Evolutionary conservation across 2,797 vertebrate species (phyloP).

Genomic region (Bovichtus diacanthus): DNA sequence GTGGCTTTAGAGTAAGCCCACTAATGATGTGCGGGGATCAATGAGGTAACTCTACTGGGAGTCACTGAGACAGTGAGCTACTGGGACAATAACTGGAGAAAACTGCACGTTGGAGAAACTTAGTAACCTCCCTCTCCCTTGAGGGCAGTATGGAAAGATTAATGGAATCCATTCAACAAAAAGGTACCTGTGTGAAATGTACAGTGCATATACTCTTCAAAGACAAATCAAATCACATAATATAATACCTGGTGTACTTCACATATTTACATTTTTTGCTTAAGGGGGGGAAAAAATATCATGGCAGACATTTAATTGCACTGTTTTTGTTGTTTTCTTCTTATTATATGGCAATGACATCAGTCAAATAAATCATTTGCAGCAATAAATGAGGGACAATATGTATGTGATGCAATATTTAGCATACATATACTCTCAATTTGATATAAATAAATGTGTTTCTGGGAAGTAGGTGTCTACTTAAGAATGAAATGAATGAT

Average conservation of each 20-base stretch:
- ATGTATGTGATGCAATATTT: constrained; percentile 53
- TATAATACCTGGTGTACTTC: neutral
- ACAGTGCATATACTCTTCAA: constrained; percentile 24
- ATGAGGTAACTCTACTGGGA: constrained; percentile 81
- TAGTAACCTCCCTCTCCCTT: constrained; percentile 79
- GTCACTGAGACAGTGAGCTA: constrained; percentile 80
- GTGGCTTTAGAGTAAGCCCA: constrained; percentile 82
- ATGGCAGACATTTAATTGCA: constrained; percentile 12
- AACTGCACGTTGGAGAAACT: constrained; percentile 77
- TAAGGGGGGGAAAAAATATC: neutral
- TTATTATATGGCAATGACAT: neutral
- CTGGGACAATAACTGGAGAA: constrained; percentile 83
- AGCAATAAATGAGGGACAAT: constrained; percentile 34
- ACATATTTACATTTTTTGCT: constrained; percentile 4
- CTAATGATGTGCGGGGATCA: constrained; percentile 87
- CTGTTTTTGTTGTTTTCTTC: constrained; percentile 10
- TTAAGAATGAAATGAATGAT: constrained; percentile 59
- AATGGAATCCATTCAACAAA: constrained; percentile 74
- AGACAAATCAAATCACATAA: constrained; percentile 38
- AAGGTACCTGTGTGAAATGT: constrained; percentile 43
- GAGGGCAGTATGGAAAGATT: constrained; percentile 74
- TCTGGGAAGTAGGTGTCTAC: constrained; percentile 35
- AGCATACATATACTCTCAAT: constrained; percentile 49
- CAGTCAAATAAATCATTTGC: neutral
- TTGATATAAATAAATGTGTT: constrained; percentile 53